Evolutionary conservation across 2,888 invertebrate genomes (phyloP), one percentile per base, ranked within the genome.

Genomic region (Drosophila nr. fundita): DNA sequence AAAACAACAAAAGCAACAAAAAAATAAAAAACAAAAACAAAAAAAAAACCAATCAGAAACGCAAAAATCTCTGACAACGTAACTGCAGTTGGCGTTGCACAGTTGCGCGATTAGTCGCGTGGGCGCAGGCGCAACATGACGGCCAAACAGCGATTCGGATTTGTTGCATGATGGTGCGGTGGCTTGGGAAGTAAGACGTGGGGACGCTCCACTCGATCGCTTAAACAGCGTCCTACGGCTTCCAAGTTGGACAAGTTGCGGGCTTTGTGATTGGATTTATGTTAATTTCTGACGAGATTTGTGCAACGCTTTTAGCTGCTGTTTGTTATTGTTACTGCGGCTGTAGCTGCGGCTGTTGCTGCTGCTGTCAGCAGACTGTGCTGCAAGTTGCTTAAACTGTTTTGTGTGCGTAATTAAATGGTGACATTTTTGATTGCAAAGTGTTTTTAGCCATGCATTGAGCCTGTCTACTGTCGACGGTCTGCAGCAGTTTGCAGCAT

Each of bases 221-320:
- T 78, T 84, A 84, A 84, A 75, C 84, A 82, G 69, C 83, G 86
- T 84, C 84, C 84, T 84, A 84, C 84, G 80, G 84, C 73, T 85
- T 78, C 78, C 76, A 81, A 78, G 68, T 80, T 87, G 82, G 81
- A 76, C 80, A 76, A 69, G 65, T 65, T 76, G 80, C 82, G 82
- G 86, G 84, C 82, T 84, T 87, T 83, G 82, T 87, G 89, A 89
- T 87, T 87, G 87, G 84, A 87, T 87, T 87, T 87, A 87, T 87
- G 87, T 84, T 87, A 87, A 88, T 89, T 87, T 87, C 82, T 76
- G 87, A 85, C 87, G 85, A 85, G 85, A 85, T 85, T 85, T 85
- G 85, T 85, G 87, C 87, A 85, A 85, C 80, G 87, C 78, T 76
- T 80, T 78, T 68, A 66, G 83, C 75, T 77, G 82, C 73, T 55